These are phyloP conservation scores for rat (Rattus norvegicus) DNA, from an alignment of 2,113 vertebrate genomes.

Conservation along the genomic window DNA sequence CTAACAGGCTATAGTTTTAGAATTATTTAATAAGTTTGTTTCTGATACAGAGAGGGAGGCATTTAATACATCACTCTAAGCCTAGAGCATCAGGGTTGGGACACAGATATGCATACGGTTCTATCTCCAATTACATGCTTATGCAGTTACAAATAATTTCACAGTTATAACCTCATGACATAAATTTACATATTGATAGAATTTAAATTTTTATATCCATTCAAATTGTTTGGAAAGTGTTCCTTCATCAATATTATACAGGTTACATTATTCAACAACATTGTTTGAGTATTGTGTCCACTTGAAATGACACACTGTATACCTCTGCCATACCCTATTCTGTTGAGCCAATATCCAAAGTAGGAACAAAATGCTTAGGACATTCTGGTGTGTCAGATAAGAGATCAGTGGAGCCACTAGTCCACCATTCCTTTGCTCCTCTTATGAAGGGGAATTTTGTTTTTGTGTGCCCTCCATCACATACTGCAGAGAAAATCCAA, in stretches of 20 bases:
- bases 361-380: neutral
- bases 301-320: neutral
- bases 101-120: too few relatives aligned
- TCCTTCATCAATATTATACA: neutral
- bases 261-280: neutral
- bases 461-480: too few relatives aligned
- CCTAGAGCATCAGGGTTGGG: too few relatives aligned
- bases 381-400: neutral
- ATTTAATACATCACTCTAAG: too few relatives aligned
- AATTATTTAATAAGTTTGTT: too few relatives aligned
- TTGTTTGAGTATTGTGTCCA: too few relatives aligned
- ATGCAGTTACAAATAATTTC: too few relatives aligned
- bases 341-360: neutral
- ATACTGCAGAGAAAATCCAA: neutral
- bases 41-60: too few relatives aligned
- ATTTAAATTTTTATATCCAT: neutral
- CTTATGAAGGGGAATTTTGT: neutral
- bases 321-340: neutral
- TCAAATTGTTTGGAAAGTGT: neutral
- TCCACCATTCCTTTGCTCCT: neutral
- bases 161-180: too few relatives aligned
- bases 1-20: too few relatives aligned
- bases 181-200: neutral
- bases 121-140: too few relatives aligned
- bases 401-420: neutral